Conservation (phyloP, 2,113 vertebrate species). For the Channa maculata region DNA sequence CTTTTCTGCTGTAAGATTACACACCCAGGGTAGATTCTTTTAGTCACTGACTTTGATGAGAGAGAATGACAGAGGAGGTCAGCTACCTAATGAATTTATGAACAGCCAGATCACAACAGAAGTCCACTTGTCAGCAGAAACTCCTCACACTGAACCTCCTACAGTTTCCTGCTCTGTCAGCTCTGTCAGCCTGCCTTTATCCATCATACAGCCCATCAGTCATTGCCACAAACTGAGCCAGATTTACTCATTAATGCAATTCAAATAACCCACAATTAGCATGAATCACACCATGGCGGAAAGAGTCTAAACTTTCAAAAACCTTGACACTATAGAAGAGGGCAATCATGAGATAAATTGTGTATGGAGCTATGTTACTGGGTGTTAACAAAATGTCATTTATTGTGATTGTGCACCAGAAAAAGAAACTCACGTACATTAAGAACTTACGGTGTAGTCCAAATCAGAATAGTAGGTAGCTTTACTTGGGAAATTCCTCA, state of each 20-base stretch:
- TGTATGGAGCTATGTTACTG: too few relatives aligned
- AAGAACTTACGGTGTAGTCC: too few relatives aligned
- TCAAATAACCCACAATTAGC: constrained; percentile 24
- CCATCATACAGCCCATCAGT: constrained; percentile 50
- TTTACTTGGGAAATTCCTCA: too few relatives aligned
- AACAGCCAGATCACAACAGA: constrained; percentile 9
- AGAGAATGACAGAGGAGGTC: not conserved
- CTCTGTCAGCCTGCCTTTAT: constrained; percentile 43
- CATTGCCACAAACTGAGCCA: constrained; percentile 25
- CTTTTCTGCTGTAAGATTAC: not conserved
- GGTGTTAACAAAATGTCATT: too few relatives aligned
- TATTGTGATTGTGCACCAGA: too few relatives aligned
- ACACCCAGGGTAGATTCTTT: not conserved
- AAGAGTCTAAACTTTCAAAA: too few relatives aligned
- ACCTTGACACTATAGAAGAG: too few relatives aligned
- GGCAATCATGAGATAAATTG: too few relatives aligned
- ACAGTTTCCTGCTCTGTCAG: constrained; percentile 40
- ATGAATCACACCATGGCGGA: constrained; percentile 1
- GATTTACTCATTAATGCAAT: constrained; percentile 7
- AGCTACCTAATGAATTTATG: constrained; percentile 14
- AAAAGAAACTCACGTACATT: too few relatives aligned
- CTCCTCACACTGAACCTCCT: not conserved
- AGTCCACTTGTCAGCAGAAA: constrained; percentile 29
- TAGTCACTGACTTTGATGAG: constrained; percentile 6
- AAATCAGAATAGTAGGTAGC: too few relatives aligned